These are phyloP conservation scores for Achatina immaculata DNA, from an alignment of 1,140 invertebrate genomes.

Conservation along the genomic window DNA sequence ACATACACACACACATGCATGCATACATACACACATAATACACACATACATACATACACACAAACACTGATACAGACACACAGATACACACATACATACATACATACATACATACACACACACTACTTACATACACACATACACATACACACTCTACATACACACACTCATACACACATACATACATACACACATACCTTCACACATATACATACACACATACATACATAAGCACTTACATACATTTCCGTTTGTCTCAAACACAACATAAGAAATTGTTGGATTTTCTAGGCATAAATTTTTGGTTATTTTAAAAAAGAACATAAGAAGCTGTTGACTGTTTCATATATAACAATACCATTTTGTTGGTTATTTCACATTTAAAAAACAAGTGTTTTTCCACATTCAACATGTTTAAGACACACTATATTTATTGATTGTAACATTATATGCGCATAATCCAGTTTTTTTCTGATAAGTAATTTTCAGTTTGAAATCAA, in stretches of 20 bases:
- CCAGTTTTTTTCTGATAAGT: no score
- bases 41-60: constrained; percentile 8
- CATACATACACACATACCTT: not conserved
- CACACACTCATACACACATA: not conserved
- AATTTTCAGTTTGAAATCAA: no score
- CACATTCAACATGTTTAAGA: no score
- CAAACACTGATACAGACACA: not conserved
- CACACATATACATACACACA: constrained; percentile 6
- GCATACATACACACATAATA: constrained; percentile 15
- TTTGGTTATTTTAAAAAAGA: no score
- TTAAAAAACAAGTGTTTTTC: no score
- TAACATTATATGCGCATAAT: no score
- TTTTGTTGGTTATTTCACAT: no score
- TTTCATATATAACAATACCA: no score
- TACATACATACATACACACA: not conserved
- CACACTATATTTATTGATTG: no score
- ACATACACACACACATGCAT: constrained; percentile 1
- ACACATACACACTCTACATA: not conserved
- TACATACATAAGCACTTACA: not conserved
- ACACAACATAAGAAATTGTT: no score
- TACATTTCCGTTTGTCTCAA: not conserved
- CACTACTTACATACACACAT: not conserved
- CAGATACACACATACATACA: not conserved
- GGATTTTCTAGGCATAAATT: no score
- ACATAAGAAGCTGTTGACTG: no score